Evolutionary conservation across 2,888 invertebrate species (phyloP).

Genomic region (Diarsia mendica): DNA sequence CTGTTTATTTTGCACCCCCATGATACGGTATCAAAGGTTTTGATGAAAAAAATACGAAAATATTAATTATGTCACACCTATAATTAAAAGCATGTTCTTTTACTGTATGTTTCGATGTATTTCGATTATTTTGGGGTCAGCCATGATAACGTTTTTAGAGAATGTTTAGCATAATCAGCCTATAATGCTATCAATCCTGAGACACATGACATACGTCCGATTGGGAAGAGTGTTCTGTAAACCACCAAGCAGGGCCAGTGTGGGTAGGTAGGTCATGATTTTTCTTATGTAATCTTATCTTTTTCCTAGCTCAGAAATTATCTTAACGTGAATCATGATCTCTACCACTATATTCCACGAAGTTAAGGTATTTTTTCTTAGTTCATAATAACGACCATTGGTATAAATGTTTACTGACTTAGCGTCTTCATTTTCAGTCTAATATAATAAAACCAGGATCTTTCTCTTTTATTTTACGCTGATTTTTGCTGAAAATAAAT

Average conservation of each 20-base stretch:
- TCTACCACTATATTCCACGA: neutral
- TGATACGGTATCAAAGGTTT: neutral
- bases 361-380: neutral
- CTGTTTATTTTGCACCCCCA: neutral
- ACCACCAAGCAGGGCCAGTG: neutral
- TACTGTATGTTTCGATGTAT: too few species aligned
- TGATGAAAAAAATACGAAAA: neutral
- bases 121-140: neutral
- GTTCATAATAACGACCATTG: neutral
- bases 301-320: neutral
- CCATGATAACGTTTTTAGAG: constrained; percentile 1
- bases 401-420: neutral
- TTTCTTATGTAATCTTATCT: neutral
- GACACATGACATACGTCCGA: too few species aligned
- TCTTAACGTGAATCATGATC: neutral
- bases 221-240: too few species aligned
- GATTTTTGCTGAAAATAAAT: constrained; percentile 7
- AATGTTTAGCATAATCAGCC: neutral
- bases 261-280: neutral
- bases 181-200: too few species aligned
- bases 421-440: neutral
- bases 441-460: neutral
- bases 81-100: neutral
- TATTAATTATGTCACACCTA: neutral
- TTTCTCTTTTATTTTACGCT: neutral